Conservation (phyloP, 2,797 vertebrate species). For the Sebastes steindachneri region DNA sequence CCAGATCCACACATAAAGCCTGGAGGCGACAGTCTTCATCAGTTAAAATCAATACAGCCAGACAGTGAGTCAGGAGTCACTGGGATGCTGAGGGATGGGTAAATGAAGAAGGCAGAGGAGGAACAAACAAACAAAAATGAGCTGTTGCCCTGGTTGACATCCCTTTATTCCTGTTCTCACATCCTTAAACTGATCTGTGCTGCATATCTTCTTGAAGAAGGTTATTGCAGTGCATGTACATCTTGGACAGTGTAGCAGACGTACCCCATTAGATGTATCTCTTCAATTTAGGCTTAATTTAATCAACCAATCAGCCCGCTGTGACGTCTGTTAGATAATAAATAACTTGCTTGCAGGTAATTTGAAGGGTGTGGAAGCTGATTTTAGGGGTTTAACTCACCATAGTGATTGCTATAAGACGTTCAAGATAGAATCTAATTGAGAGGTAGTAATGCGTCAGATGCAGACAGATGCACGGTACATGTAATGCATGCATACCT, state of each 20-base stretch:
- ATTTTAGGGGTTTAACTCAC: constrained; percentile 3
- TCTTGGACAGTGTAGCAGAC: background rate
- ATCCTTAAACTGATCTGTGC: background rate
- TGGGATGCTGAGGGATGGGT: background rate
- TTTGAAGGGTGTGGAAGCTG: constrained; percentile 11
- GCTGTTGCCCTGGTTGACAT: background rate
- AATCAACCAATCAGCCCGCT: constrained; percentile 22
- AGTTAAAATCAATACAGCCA: constrained; percentile 17
- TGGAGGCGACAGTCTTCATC: background rate
- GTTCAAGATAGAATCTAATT: background rate
- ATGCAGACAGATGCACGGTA: background rate
- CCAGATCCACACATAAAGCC: constrained; percentile 14
- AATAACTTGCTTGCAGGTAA: constrained; percentile 18
- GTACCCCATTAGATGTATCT: constrained; percentile 3
- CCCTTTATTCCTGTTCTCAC: background rate
- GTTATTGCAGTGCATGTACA: background rate
- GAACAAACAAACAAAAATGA: background rate
- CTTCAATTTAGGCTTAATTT: constrained; percentile 9
- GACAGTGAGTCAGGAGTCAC: background rate
- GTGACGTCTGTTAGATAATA: constrained; percentile 42
- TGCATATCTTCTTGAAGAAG: background rate
- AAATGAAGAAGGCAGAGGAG: background rate
- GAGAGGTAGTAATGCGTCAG: background rate
- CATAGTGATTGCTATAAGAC: background rate
- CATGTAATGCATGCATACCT: background rate